Evolutionary conservation across 2,797 vertebrate species (phyloP), one percentile per base, ranked within the genome.

Genomic region (Clarias laeviceps): DNA sequence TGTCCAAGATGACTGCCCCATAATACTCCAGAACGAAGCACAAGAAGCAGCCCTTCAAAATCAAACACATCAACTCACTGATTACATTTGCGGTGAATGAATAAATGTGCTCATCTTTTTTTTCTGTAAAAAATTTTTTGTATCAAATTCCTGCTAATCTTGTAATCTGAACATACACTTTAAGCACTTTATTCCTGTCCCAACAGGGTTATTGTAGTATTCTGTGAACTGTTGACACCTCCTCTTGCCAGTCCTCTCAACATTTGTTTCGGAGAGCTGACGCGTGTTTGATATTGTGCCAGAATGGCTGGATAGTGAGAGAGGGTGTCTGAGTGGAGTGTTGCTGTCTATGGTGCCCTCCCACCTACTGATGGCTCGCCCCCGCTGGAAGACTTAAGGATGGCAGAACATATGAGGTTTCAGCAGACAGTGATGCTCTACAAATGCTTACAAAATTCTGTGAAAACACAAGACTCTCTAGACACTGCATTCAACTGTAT

Each of bases 381-480:
- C 54, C 59, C 22, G 14, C 69, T 81, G 9, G 17, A 8, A 2
- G 17, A 74, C 24, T 32, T 17, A 74, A 57, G 73, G 7, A 73
- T 54, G 68, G 66, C 57, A 80, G 40, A 80, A 22, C 68, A 29
- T 56, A 40, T 45, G 84, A 80, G 84, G 57, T 72, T 85, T 85
- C n/a, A 76, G 50, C 50, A 77, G 54, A 77, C 54, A 34, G 27
- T 77, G 29, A 77, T 59, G 18, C 29, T 34, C 7, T 57, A 34
- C 73, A 32, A 29, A 59, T 32, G 34, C 56, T 20, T 32, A 59
- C 34, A 77, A 45, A 54, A 27, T 61, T 5, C 1, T 57, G 9
- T 59, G 18, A 29, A 59, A 34, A 24, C 56, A 57, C 50, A 4
- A 76, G 50, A 76, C 73, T 27, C 45, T 57, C 17, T 20, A 17